Evolutionary conservation across 2,888 invertebrate genomes (phyloP).

Genomic region (Drosophila meridiana): DNA sequence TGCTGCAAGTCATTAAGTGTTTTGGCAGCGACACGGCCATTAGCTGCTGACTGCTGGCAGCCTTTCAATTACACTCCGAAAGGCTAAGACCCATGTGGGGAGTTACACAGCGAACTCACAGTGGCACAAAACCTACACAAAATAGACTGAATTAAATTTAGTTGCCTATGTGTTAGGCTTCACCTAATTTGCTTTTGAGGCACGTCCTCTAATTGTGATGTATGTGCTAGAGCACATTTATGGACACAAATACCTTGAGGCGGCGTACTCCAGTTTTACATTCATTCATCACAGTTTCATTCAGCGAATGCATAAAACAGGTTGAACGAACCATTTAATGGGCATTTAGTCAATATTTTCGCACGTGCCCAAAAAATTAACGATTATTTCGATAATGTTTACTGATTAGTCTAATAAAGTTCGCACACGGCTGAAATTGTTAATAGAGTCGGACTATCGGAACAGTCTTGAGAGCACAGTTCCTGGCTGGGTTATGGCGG

Average conservation of each 20-base stretch:
- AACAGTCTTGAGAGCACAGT: not conserved
- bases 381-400: not conserved
- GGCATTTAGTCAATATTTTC: constrained; percentile 22
- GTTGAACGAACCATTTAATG: constrained; percentile 25
- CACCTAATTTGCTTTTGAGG: not conserved
- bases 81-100: constrained; percentile 44
- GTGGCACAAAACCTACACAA: constrained; percentile 9
- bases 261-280: not conserved
- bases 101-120: constrained; percentile 46
- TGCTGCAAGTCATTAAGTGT: constrained; percentile 53
- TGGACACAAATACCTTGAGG: constrained; percentile 7
- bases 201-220: constrained; percentile 14
- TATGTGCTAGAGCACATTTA: constrained; percentile 12
- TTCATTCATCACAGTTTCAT: constrained; percentile 24
- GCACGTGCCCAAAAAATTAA: constrained; percentile 41
- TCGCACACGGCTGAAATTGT: not conserved
- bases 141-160: not conserved
- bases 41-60: constrained; percentile 37
- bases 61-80: constrained; percentile 43
- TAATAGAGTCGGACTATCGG: not conserved
- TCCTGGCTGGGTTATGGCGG: not conserved
- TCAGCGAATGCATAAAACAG: constrained; percentile 29
- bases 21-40: constrained; percentile 49
- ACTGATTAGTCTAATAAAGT: not conserved
- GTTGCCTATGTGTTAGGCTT: not conserved